Evolutionary conservation across 2,113 vertebrate species (phyloP), one percentile per base, ranked within the genome.

Genomic region (Chrysochloris asiatica): DNA sequence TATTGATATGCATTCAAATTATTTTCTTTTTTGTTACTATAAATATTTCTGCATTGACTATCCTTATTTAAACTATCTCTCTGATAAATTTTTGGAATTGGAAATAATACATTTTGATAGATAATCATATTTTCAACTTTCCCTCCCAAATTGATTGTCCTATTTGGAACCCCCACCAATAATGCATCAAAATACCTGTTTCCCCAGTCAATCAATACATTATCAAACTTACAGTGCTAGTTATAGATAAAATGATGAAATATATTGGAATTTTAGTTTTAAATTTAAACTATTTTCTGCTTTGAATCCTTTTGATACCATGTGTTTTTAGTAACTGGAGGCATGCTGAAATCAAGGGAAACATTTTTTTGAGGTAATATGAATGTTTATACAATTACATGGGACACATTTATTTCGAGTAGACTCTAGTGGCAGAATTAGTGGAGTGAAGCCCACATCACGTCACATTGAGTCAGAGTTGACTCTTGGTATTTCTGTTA

Each of bases 251-350:
- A 82, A 83, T n/a, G 45, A 19, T 9, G 14, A 30, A 81, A 75
- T 45, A 22, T 65, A 65, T 48, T 84, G 24, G 81, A 36, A 78
- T 65, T 90, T 88, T 38, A 78, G 67, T 82, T 92, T 93, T 92
- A 48, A 38, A 6, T 65, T n/a, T 16, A 16, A 24, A 22, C 24
- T 59, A 59, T 59, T 22, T 59, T 59, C 56, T 59, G 56, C 56
- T 24, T 59, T 59, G 19, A 22, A 24, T 56, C 24, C 4, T 24
- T 22, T 59, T 59, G 56, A 59, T 59, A 24, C 22, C 56, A 59
- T 59, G 22, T 22, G 56, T 22, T 59, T 21, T 59, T 22, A 59
- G 56, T 24, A 59, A 22, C 24, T 6, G 22, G 22, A 59, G 21
- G 24, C 56, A 24, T 59, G 56, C 22, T 59, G 22, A 59, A 59